Evolutionary conservation across 2,888 invertebrate species (phyloP), one percentile per base, ranked within the genome.

Genomic region (Caenorhabditis japonica): DNA sequence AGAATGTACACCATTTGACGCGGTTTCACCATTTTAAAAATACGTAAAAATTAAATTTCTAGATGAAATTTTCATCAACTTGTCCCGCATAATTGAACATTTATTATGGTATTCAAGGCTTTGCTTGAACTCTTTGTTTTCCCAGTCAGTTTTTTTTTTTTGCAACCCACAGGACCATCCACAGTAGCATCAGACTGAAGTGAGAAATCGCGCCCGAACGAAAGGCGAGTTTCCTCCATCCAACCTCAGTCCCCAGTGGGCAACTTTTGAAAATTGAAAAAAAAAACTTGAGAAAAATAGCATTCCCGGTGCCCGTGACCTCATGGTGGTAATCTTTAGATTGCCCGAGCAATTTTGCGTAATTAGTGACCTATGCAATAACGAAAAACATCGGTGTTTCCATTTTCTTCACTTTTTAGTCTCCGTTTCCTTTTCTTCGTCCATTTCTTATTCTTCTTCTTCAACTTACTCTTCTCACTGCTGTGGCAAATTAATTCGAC

Each of bases 401-500:
- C 15, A 27, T 46, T 8, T 27, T 12, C 41, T 3, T 41, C 17
- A 41, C 19, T 17, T n/a, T 38, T 27, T 46, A 27, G 15, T 27
- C 17, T 39, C 33, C 23, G 33, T 13, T 15, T 3, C 7, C 34
- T 13, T 27, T 30, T 55, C 27, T 46, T 56, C 33, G 34, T 56
- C 27, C 36, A 46, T 46, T 34, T 38, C 30, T 30, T 53, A 21
- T 43, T 15, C 30, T 39, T 41, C 13, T 19, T 27, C 12, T 49
- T 25, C 15, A 19, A 39, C 59, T 30, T 49, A 19, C 51, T 39
- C 17, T 8, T 55, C 38, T 30, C 44, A 10, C 21, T 25, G 60
- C 56, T 27, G 34, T 39, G 60, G 41, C 60, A 60, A 60, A 60
- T 60, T 60, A 60, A 60, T 60, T 60, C 25, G 17, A 21, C 15